Evolutionary conservation across 2,888 invertebrate species (phyloP).

Genomic region (Cacoxenus indagator): DNA sequence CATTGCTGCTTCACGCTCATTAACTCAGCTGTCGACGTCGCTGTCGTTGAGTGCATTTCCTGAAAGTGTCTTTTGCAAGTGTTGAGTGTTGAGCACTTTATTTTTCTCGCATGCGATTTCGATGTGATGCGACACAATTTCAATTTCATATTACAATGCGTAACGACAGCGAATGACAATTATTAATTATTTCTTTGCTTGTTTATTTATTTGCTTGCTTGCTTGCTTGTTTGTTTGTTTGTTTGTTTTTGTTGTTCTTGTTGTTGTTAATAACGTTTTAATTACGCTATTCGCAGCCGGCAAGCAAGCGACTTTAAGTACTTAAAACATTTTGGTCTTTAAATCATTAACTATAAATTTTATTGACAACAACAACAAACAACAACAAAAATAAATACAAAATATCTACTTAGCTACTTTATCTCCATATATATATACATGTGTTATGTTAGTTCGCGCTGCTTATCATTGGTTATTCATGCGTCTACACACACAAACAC

Average conservation of each 20-base stretch:
- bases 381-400: background rate
- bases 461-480: slow-evolving; percentile 8
- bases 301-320: too few species aligned
- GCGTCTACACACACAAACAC: background rate
- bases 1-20: background rate
- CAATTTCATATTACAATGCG: too few species aligned
- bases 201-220: too few species aligned
- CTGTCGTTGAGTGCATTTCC: background rate
- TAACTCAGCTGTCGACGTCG: slow-evolving; percentile 1
- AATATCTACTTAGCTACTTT: too few species aligned
- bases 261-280: too few species aligned
- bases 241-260: too few species aligned
- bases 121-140: too few species aligned
- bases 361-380: background rate
- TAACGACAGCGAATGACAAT: background rate
- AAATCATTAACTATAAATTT: too few species aligned
- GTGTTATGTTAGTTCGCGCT: background rate
- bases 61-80: background rate
- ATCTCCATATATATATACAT: too few species aligned
- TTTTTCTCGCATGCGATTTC: background rate
- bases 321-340: too few species aligned
- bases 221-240: too few species aligned
- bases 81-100: slow-evolving; percentile 1
- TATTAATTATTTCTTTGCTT: background rate
- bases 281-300: too few species aligned